Evolutionary conservation across 1,140 invertebrate genomes (phyloP).

Genomic region (Zaprionus nigranus): DNA sequence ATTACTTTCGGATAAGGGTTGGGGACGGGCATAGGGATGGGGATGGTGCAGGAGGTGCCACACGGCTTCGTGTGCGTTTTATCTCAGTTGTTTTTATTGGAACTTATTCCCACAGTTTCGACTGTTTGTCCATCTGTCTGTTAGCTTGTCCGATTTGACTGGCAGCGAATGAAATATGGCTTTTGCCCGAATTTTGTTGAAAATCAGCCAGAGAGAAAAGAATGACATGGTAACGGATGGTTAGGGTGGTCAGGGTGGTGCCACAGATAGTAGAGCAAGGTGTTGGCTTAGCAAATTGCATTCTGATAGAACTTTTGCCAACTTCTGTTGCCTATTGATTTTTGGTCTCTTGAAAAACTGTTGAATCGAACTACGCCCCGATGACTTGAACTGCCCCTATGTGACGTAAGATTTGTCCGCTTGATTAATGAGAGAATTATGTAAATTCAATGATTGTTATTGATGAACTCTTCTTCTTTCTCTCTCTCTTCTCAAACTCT

Average conservation of each 20-base stretch:
- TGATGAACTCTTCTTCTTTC: slow-evolving; percentile 57
- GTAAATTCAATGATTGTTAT: slow-evolving; percentile 77
- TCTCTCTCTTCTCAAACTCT: not conserved
- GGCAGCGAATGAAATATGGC: slow-evolving; percentile 80
- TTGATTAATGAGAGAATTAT: slow-evolving; percentile 78
- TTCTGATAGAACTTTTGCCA: slow-evolving; percentile 65
- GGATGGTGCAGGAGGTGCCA: not conserved
- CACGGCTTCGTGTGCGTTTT: slow-evolving; percentile 10
- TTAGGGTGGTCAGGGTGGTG: not conserved
- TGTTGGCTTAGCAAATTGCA: slow-evolving; percentile 76
- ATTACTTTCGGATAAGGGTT: slow-evolving; percentile 68
- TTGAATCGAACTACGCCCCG: slow-evolving; percentile 25
- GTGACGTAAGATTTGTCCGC: slow-evolving; percentile 23
- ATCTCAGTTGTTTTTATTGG: slow-evolving; percentile 66
- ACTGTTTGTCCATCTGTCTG: slow-evolving; percentile 74
- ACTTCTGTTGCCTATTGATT: slow-evolving; percentile 76
- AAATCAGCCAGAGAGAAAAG: slow-evolving; percentile 42
- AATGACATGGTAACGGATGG: not conserved
- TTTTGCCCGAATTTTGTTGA: slow-evolving; percentile 56
- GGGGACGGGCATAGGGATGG: slow-evolving; percentile 17
- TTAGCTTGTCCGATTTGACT: slow-evolving; percentile 80
- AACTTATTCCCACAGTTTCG: slow-evolving; percentile 63
- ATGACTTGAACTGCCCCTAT: slow-evolving; percentile 46
- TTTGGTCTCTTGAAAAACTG: slow-evolving; percentile 29
- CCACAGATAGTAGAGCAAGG: slow-evolving; percentile 22